A percentile compares a stretch with the other conserved stretches of the same genome.
Conservation (phyloP, 2,888 invertebrate genomes). For the Drosophila subquinaria region DNA sequence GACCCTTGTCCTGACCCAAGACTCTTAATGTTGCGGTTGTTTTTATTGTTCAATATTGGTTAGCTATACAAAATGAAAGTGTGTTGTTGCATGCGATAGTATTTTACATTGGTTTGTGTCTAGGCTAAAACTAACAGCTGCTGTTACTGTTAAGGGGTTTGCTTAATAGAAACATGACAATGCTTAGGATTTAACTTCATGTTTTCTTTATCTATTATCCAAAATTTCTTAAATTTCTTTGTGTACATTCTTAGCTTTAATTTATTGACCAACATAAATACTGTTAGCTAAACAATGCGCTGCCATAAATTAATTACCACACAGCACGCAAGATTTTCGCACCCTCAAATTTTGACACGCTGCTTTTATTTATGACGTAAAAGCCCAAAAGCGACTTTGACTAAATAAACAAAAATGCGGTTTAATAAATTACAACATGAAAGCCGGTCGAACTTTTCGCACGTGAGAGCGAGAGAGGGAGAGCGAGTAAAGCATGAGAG, state of each 20-base stretch:
- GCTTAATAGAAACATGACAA: background rate
- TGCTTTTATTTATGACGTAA: conserved; percentile 44
- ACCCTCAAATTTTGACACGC: conserved; percentile 31
- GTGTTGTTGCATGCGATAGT: conserved; percentile 48
- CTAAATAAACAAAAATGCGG: conserved; percentile 56
- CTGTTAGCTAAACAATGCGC: conserved; percentile 46
- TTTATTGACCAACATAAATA: conserved; percentile 27
- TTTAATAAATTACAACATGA: conserved; percentile 59
- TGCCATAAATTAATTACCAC: conserved; percentile 58
- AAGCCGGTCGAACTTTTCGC: conserved; percentile 42
- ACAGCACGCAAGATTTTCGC: conserved; percentile 60
- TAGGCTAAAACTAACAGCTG: conserved; percentile 23
- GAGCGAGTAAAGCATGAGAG: background rate
- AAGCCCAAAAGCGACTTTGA: conserved; percentile 17
- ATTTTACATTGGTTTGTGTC: conserved; percentile 49
- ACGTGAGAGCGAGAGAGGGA: background rate
- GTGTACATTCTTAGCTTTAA: background rate
- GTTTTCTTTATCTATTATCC: background rate
- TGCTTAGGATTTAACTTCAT: background rate
- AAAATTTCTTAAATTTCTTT: background rate
- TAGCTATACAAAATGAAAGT: conserved; percentile 46
- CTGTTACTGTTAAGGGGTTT: background rate
- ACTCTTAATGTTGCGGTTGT: conserved; percentile 32
- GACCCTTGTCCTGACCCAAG: conserved; percentile 10
- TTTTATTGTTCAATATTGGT: conserved; percentile 42